phyloP scores from a whole-genome alignment of 2,888 invertebrate genomes.

The Patella caerulea region DNA sequence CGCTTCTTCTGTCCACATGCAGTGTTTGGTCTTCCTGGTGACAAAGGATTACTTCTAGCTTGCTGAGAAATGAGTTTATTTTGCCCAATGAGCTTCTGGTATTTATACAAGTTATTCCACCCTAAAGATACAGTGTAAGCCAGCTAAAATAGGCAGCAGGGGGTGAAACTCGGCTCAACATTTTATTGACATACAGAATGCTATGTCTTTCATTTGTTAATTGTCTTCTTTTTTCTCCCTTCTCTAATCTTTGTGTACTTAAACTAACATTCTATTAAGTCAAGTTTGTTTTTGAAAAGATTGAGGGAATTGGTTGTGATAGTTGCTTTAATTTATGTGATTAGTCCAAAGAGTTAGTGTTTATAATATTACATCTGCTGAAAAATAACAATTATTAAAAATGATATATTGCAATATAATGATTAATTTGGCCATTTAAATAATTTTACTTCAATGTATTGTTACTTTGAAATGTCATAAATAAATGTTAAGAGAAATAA shows the following conservation, averaged over 20 bases:
- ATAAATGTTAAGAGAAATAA: too few species aligned
- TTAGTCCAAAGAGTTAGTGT: too few species aligned
- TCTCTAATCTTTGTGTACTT: slow-evolving; percentile 5
- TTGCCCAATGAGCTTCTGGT: slow-evolving; percentile 21
- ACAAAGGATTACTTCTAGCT: slow-evolving; percentile 38
- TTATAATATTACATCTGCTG: too few species aligned
- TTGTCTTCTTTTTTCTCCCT: slow-evolving; percentile 17
- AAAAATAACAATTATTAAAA: too few species aligned
- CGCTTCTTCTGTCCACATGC: slow-evolving; percentile 23
- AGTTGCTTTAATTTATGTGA: too few species aligned
- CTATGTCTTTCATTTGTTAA: slow-evolving; percentile 27
- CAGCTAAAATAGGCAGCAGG: slow-evolving; percentile 14
- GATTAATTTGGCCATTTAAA: too few species aligned
- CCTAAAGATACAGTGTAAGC: slow-evolving; percentile 10
- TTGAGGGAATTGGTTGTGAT: too few species aligned
- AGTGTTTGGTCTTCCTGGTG: slow-evolving; percentile 26
- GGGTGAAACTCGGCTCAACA: slow-evolving; percentile 14
- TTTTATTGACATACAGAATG: slow-evolving; percentile 14
- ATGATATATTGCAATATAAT: too few species aligned
- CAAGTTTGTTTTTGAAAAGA: neutral
- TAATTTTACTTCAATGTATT: too few species aligned
- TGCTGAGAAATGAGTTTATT: slow-evolving; percentile 35
- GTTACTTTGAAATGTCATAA: too few species aligned
- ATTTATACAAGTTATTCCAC: slow-evolving; percentile 1
- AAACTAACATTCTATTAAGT: slow-evolving; percentile 8